These are phyloP conservation scores for Ochropleura leucogaster DNA, from an alignment of 2,888 invertebrate genomes.

Conservation along the genomic window DNA sequence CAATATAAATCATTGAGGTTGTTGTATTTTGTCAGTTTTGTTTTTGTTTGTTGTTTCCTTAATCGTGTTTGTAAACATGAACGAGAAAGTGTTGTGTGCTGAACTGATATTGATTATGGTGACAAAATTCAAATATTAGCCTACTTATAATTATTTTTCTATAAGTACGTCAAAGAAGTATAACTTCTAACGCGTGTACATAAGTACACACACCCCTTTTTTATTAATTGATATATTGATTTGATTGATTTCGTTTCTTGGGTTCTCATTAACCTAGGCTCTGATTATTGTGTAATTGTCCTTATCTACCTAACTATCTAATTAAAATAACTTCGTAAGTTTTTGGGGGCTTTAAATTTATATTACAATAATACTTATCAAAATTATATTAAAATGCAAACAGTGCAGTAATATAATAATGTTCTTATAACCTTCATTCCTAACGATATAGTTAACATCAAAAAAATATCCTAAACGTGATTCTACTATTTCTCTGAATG, in stretches of 20 bases:
- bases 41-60: too few relatives aligned
- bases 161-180: too few relatives aligned
- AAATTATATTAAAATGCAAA: not conserved
- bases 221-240: too few relatives aligned
- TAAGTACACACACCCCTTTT: too few relatives aligned
- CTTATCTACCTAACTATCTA: not conserved
- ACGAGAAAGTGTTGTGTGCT: too few relatives aligned
- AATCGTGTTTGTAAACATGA: too few relatives aligned
- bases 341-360: not conserved
- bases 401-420: not conserved
- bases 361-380: not conserved
- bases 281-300: not conserved
- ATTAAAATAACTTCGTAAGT: not conserved
- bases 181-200: too few relatives aligned
- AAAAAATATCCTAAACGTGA: not conserved
- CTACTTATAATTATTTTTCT: too few relatives aligned
- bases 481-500: not conserved
- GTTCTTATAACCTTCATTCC: not conserved
- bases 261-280: not conserved
- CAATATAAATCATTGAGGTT: too few relatives aligned
- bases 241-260: not conserved
- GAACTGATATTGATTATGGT: too few relatives aligned
- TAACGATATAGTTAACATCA: not conserved
- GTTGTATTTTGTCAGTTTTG: too few relatives aligned
- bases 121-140: too few relatives aligned